phyloP scores from a whole-genome alignment of 2,113 vertebrate species.

The Anguilla japonica region DNA sequence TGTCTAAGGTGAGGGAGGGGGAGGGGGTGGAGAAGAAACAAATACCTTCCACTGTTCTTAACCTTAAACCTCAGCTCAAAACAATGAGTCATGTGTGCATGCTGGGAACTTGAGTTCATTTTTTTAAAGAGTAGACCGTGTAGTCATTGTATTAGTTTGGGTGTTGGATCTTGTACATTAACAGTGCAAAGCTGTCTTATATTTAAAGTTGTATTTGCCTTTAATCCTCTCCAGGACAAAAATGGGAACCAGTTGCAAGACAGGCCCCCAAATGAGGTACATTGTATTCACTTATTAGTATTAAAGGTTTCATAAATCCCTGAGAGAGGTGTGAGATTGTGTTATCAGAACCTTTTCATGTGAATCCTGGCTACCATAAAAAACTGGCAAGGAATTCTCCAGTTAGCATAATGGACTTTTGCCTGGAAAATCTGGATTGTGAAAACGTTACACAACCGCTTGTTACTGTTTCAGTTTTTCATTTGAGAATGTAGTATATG shows the following conservation, averaged over 20 bases:
- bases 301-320: neutral
- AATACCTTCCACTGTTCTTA: neutral
- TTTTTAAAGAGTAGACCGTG: neutral
- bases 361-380: neutral
- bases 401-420: neutral
- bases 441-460: too few species aligned
- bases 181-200: neutral
- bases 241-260: slow-evolving; percentile 87
- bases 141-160: neutral
- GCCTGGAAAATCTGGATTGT: too few species aligned
- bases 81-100: neutral
- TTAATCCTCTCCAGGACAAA: slow-evolving; percentile 69
- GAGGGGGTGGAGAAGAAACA: neutral
- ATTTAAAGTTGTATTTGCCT: neutral
- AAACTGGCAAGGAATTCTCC: neutral
- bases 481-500: too few species aligned
- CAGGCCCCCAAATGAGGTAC: slow-evolving; percentile 74
- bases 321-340: neutral
- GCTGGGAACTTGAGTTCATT: neutral
- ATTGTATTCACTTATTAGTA: neutral
- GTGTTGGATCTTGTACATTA: neutral
- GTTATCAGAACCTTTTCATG: neutral
- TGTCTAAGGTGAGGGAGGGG: slow-evolving; percentile 58
- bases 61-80: neutral
- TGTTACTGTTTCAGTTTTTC: too few species aligned